A percentile compares a stretch with the other conserved stretches of the same genome.
These are phyloP conservation scores for Epirrhoe tristata DNA, from an alignment of 2,888 invertebrate species.

Conservation along the genomic window DNA sequence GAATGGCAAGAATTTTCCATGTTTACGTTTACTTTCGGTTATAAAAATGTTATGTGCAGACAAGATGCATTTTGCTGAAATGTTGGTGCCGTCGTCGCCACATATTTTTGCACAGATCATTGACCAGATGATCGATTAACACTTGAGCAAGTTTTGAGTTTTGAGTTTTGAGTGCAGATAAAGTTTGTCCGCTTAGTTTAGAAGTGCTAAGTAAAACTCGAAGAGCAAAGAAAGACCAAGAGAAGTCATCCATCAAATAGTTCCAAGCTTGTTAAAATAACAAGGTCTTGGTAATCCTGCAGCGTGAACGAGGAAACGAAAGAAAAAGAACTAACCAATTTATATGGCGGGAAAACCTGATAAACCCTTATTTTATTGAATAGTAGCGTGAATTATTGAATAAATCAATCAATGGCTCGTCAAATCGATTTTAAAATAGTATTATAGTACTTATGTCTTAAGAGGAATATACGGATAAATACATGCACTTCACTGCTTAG, in stretches of 20 bases:
- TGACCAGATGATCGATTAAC: constrained; percentile 75
- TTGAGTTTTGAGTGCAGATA: constrained; percentile 67
- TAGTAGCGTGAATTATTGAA: background rate
- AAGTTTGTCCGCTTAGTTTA: constrained; percentile 69
- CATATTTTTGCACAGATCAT: constrained; percentile 62
- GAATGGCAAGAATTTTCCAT: background rate
- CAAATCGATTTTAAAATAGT: too few species aligned
- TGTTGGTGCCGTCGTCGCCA: constrained; percentile 7
- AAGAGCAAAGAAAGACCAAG: constrained; percentile 58
- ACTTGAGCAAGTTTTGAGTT: constrained; percentile 67
- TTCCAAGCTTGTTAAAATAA: constrained; percentile 61
- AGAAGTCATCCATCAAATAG: constrained; percentile 77
- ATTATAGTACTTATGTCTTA: too few species aligned
- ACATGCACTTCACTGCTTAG: too few species aligned
- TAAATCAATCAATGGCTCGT: background rate
- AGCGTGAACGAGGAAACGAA: constrained; percentile 13
- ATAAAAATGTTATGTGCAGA: constrained; percentile 2
- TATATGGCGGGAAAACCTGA: background rate
- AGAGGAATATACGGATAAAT: too few species aligned
- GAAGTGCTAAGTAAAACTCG: constrained; percentile 73
- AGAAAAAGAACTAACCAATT: constrained; percentile 13
- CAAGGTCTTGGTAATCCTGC: constrained; percentile 54
- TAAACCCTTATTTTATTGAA: background rate
- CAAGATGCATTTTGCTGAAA: constrained; percentile 12
- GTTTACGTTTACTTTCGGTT: background rate